Evolutionary conservation across 2,888 invertebrate species (phyloP), one percentile per base, ranked within the genome.

Genomic region (Eupithecia abbreviata): DNA sequence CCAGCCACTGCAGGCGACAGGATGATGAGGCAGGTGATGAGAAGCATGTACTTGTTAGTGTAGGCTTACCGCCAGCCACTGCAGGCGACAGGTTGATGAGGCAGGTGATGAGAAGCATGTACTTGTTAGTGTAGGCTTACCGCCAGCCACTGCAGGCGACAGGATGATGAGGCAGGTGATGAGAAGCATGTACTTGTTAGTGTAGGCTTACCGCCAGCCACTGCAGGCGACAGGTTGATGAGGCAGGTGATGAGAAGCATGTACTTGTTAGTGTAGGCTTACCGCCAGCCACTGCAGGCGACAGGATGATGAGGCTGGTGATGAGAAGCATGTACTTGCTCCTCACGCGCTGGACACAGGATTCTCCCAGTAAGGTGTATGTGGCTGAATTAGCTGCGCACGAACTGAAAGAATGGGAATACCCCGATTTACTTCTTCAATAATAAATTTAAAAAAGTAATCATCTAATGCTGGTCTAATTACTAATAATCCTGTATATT

Each of bases 321-420:
- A 95, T 94, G 67, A 94, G 83, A 49, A 95, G 83, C 93, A 95
- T 92, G 80, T 94, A 94, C 72, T 92, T 91, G 84, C 90, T 92
- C 58, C 95, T 87, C 43, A 93, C 90, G 0, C 90, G 84, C 65
- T 89, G 88, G 2, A 90, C 79, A 72, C 95, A 95, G 18, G 96
- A 96, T 84, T 96, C 96, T 0, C 96, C 96, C 51, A 96, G 92
- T 72, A 96, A 87, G 0, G 96, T 96, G 81, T 96, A 96, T 0
- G 96, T 94, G 0, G 95, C 95, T 0, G 96, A 96, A 81, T 96
- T 94, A 0, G 95, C 92, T 10, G 94, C 94, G 73, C 95, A 94
- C 0, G 93, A 91, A 80, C 95, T 95, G 89, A 9, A 30, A 30
- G 30, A 30, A 30, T n/a, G n/a, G n/a, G n/a, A n/a, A n/a, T n/a